A percentile compares a stretch with the other conserved stretches of the same genome.
These are phyloP conservation scores for Chloroceryle inda DNA, from an alignment of 2,797 vertebrate genomes.

Conservation along the genomic window DNA sequence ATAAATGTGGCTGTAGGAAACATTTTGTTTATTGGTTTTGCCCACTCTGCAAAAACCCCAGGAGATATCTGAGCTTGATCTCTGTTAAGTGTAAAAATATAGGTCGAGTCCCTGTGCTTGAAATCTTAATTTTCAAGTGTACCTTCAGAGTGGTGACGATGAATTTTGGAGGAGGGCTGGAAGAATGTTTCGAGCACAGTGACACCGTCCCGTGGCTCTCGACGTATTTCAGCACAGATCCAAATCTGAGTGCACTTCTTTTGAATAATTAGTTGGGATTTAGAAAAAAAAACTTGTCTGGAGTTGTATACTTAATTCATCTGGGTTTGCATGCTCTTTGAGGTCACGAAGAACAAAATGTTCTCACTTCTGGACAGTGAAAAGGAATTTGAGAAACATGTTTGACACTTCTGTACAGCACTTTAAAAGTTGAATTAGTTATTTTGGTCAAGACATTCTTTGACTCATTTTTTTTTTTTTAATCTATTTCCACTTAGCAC, in stretches of 20 bases:
- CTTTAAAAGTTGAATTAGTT: not conserved
- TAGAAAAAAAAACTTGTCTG: not conserved
- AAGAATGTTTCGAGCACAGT: not conserved
- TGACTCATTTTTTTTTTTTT: not conserved
- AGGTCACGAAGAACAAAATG: not conserved
- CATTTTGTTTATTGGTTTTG: not conserved
- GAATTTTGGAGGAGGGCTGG: not conserved
- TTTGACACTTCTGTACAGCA: not conserved
- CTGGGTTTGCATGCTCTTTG: not conserved
- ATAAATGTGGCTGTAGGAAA: not conserved
- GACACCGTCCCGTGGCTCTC: not conserved
- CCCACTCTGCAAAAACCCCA: not conserved
- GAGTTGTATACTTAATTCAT: not conserved
- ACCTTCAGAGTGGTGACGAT: not conserved
- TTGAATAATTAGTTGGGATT: not conserved
- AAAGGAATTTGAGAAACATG: not conserved
- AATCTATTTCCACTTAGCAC: fast-evolving
- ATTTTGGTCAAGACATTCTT: not conserved
- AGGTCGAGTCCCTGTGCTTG: not conserved
- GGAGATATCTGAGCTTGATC: not conserved
- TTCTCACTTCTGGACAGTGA: not conserved
- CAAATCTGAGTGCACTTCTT: not conserved
- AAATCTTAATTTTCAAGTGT: not conserved
- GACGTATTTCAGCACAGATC: not conserved
- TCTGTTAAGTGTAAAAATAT: not conserved